phyloP scores from a whole-genome alignment of 1,140 invertebrate species.

The Delia radicum region DNA sequence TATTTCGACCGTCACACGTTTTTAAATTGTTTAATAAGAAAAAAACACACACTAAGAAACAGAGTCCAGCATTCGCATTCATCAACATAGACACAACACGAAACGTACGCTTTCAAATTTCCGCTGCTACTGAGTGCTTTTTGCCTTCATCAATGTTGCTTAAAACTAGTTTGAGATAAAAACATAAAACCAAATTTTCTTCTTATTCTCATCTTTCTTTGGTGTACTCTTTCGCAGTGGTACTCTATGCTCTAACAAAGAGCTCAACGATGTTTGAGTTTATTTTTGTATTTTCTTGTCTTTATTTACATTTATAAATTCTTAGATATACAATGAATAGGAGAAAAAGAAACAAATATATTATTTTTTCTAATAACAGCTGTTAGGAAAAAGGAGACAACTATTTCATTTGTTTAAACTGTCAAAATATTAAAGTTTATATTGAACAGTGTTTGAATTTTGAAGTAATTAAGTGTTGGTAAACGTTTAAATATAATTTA shows the following conservation, averaged over 20 bases:
- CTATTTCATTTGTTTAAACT: not conserved
- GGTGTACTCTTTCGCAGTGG: not conserved
- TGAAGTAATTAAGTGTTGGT: not conserved
- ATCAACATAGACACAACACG: not conserved
- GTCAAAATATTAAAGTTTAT: not conserved
- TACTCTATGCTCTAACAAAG: not conserved
- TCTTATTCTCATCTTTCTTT: not conserved
- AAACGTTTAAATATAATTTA: no score
- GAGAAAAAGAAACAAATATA: not conserved
- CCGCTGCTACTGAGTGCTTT: not conserved
- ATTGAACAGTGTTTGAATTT: not conserved
- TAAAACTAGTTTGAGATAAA: not conserved
- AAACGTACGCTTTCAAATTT: conserved; percentile 13
- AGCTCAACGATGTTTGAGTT: not conserved
- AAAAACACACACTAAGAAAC: not conserved
- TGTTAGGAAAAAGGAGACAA: not conserved
- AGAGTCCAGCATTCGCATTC: not conserved
- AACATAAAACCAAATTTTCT: not conserved
- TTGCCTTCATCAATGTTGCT: not conserved
- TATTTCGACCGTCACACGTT: conserved; percentile 6
- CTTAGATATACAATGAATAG: not conserved
- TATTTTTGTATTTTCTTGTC: not conserved
- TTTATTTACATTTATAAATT: not conserved
- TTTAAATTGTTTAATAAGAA: not conserved
- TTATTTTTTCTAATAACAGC: not conserved